Evolutionary conservation across 1,140 invertebrate genomes (phyloP).

Genomic region (Frieseomelitta varia): DNA sequence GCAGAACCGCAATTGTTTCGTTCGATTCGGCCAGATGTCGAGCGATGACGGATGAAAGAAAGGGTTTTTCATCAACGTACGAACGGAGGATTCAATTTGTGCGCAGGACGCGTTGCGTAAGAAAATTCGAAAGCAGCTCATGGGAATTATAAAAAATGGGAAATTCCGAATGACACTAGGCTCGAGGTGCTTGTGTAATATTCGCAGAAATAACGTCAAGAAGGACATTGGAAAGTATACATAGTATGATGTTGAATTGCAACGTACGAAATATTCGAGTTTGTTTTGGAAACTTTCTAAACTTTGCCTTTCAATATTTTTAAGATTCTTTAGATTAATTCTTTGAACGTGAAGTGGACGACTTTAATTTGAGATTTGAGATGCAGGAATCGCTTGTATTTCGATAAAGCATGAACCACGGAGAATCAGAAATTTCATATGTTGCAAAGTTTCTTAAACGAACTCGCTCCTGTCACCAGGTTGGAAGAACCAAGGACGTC

Average conservation of each 20-base stretch:
- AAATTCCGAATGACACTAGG: neutral
- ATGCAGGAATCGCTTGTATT: neutral
- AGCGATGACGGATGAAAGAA: constrained; percentile 29
- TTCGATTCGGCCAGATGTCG: constrained; percentile 53
- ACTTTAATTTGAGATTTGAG: neutral
- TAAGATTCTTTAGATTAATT: no score
- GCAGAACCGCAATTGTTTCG: constrained; percentile 65
- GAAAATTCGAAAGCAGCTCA: constrained; percentile 1
- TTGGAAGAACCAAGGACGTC: constrained; percentile 43
- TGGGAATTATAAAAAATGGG: no score
- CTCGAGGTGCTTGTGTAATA: neutral
- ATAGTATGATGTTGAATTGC: no score
- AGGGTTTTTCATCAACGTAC: constrained; percentile 19
- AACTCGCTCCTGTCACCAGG: neutral
- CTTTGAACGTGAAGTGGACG: no score
- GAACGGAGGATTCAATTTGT: neutral
- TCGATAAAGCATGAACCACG: no score
- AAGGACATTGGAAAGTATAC: neutral
- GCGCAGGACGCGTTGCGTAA: neutral
- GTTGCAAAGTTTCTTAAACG: neutral
- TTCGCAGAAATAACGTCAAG: neutral
- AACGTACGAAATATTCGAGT: no score
- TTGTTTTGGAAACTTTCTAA: no score
- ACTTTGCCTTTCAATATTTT: no score
- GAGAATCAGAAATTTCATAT: no score